Evolutionary conservation across 2,888 invertebrate species (phyloP).

Genomic region (Notodromas monacha): DNA sequence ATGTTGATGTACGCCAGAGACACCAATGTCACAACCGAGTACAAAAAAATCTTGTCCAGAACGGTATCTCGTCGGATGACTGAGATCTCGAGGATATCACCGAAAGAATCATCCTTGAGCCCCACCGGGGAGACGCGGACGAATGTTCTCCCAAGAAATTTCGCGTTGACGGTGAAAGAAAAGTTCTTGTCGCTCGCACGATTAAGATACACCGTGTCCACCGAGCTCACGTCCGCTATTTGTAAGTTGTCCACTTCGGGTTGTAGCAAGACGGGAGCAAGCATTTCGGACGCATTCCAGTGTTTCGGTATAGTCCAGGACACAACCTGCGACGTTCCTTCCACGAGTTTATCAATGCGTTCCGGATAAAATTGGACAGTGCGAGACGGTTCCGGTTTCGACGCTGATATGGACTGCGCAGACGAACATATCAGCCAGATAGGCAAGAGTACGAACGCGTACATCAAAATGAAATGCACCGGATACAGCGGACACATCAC

Average conservation of each 20-base stretch:
- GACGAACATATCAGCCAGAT: slow-evolving; percentile 19
- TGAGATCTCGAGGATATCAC: slow-evolving; percentile 16
- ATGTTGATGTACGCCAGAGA: slow-evolving; percentile 59
- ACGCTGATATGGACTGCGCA: no score
- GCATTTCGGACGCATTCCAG: no score
- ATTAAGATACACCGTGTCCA: background rate
- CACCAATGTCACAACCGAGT: slow-evolving; percentile 36
- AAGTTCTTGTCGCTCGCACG: background rate
- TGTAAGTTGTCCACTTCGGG: background rate
- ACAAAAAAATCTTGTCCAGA: slow-evolving; percentile 37
- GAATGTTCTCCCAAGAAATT: slow-evolving; percentile 13
- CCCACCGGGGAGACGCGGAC: slow-evolving; percentile 5
- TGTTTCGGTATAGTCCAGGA: no score
- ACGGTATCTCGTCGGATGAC: slow-evolving; percentile 26
- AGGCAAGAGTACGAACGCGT: slow-evolving; percentile 22
- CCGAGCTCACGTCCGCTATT: no score
- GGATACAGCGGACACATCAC: slow-evolving; percentile 30
- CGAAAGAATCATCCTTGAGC: background rate
- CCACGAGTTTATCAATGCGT: no score
- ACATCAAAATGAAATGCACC: slow-evolving; percentile 23
- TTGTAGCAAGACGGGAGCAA: no score
- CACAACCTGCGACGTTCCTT: no score
- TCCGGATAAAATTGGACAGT: no score
- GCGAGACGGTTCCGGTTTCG: no score
- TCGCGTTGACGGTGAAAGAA: slow-evolving; percentile 13